A percentile compares a stretch with the other conserved stretches of the same genome.
Conservation (phyloP, 1,140 invertebrate species). For the Drosophila yakuba region DNA sequence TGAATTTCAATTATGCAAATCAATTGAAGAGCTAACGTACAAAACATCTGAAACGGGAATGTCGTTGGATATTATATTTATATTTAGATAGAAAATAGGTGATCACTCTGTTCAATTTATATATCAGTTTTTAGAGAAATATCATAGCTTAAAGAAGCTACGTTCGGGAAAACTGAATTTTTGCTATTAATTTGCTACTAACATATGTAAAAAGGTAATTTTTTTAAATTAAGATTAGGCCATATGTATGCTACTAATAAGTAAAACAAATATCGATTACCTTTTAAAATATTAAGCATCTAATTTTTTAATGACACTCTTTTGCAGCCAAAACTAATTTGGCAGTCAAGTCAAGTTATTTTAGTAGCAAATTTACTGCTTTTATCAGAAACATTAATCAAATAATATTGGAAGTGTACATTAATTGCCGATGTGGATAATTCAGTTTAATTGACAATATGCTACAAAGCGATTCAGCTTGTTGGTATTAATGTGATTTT, state of each 20-base stretch:
- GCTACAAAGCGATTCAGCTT: constrained; percentile 24
- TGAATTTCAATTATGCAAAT: constrained; percentile 63
- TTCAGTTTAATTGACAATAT: constrained; percentile 1
- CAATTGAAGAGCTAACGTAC: constrained; percentile 16
- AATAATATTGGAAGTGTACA: neutral
- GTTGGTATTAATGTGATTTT: constrained; percentile 20
- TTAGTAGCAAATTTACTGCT: no score
- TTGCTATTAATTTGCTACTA: no score
- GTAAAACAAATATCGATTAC: no score
- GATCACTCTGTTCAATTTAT: neutral
- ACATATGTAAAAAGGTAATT: no score
- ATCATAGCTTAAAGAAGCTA: no score
- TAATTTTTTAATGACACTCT: no score
- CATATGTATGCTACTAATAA: no score
- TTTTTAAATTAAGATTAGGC: no score
- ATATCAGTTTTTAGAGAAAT: constrained; percentile 8
- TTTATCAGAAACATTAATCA: neutral
- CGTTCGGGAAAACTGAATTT: no score
- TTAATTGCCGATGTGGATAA: neutral
- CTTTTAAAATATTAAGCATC: no score
- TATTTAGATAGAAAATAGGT: neutral
- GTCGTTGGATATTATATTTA: neutral
- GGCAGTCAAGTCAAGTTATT: no score
- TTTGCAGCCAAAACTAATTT: no score
- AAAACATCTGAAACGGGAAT: neutral